phyloP scores from a whole-genome alignment of 2,113 vertebrate species.

The Caranx melampygus region DNA sequence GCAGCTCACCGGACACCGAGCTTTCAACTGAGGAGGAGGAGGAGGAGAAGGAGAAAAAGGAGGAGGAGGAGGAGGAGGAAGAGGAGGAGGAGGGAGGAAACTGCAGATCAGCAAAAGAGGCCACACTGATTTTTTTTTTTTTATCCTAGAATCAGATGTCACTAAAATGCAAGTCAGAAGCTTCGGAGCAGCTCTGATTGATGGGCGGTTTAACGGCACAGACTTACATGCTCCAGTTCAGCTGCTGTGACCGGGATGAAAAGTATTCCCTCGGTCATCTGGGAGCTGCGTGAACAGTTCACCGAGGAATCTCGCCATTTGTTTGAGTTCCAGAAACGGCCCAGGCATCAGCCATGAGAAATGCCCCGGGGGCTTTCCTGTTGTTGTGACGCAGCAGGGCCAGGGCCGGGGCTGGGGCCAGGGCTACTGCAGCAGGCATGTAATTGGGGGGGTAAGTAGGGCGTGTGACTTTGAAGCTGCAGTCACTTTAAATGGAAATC shows the following conservation, averaged over 20 bases:
- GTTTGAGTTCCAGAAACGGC: constrained; percentile 19
- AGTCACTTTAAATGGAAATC: constrained; percentile 64
- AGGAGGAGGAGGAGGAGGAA: no score
- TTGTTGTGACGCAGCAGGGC: constrained; percentile 46
- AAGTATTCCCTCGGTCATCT: constrained; percentile 9
- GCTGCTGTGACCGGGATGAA: not conserved
- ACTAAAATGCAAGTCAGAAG: not conserved
- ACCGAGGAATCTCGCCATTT: constrained; percentile 12
- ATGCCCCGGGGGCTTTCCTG: constrained; percentile 34
- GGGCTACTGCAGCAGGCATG: constrained; percentile 16
- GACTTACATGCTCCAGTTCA: not conserved
- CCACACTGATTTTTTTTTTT: not conserved
- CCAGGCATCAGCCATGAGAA: not conserved
- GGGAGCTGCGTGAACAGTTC: constrained; percentile 3
- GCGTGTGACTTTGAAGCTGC: constrained; percentile 38
- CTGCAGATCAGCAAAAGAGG: not conserved
- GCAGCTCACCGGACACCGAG: constrained; percentile 7
- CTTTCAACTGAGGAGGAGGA: not conserved
- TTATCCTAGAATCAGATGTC: not conserved
- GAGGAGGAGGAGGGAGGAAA: not conserved
- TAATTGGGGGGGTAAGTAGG: constrained; percentile 44
- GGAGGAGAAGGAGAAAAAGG: no score
- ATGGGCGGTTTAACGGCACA: not conserved
- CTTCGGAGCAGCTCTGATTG: not conserved
- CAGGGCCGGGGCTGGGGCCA: not conserved